Percentiles rank a stretch among this genome's conserved stretches.
These are phyloP conservation scores for Drosophila koepferae DNA, from an alignment of 2,888 invertebrate species.

Conservation along the genomic window DNA sequence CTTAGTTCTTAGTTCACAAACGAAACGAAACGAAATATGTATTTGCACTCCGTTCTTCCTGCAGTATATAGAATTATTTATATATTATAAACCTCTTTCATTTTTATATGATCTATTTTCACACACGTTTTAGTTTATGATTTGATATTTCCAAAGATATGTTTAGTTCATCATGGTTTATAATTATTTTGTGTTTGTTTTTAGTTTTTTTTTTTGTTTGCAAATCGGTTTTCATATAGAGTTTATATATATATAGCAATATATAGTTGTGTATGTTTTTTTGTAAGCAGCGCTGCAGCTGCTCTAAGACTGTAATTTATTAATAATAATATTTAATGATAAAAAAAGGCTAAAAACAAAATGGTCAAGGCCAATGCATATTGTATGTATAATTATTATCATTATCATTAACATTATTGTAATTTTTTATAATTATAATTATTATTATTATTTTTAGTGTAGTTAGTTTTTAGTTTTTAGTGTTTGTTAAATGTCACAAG, in stretches of 20 bases:
- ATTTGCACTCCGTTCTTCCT: conserved; percentile 42
- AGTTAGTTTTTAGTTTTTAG: conserved; percentile 36
- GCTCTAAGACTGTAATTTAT: conserved; percentile 76
- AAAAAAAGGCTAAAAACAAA: conserved; percentile 11
- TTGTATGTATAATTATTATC: conserved; percentile 55
- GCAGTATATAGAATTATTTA: conserved; percentile 17
- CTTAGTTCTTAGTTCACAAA: conserved; percentile 31
- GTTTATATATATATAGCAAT: neutral
- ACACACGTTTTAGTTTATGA: conserved; percentile 61
- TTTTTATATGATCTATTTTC: conserved; percentile 25
- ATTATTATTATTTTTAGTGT: conserved; percentile 30
- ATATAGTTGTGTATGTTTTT: conserved; percentile 24
- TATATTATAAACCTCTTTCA: conserved; percentile 3
- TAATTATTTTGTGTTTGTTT: conserved; percentile 45
- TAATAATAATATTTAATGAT: conserved; percentile 32
- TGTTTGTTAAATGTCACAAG: conserved; percentile 53
- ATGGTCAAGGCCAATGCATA: conserved; percentile 40
- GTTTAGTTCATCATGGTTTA: conserved; percentile 63
- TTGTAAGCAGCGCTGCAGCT: conserved; percentile 45
- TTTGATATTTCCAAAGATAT: conserved; percentile 79
- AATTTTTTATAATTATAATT: conserved; percentile 24
- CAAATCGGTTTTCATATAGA: conserved; percentile 36
- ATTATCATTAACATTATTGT: conserved; percentile 36
- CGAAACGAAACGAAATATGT: conserved; percentile 22
- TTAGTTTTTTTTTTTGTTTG: conserved; percentile 45